Base-by-base conservation (phyloP, 2,797 vertebrate genomes). In the Mastacembelus armatus region DNA sequence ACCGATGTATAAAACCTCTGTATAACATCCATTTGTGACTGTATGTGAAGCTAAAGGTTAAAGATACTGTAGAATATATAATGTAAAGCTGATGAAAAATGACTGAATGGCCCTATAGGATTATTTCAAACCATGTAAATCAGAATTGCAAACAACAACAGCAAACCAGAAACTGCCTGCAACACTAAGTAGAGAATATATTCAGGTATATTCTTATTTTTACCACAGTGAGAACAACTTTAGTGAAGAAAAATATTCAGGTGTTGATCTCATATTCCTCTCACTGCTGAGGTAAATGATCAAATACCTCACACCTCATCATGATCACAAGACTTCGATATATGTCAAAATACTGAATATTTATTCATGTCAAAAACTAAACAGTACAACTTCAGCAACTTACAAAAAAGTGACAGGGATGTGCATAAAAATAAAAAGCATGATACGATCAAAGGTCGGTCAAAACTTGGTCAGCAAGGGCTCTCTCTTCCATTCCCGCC, bases 351-450 rank as follows among this genome's bases (percentile, higher is more conserved):
- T 29, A 56, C 6, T 0, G 32, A 55, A 32, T 7, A 68, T 81
- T 77, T 59, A 68, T 65, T 82, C 11, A 22, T 9, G 64, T 10
- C 2, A 51, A 7, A 12, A 59, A 4, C n/a, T 18, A n/a, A 66
- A 71, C 1, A n/a, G 16, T 11, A 11, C 12, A 62, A 63, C 1
- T 47, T 56, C 1, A 45, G 16, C 67, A 65, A 50, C 45, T 16
- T 0, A 10, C 1, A 18, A 27, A 40, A 15, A 78, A 64, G 15
- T 8, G 10, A 9, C 15, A 44, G 27, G 21, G 64, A 45, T 42
- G 39, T 50, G 39, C 16, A 45, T 44, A 14, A 60, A 32, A 44
- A 11, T 12, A 0, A 43, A 29, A 39, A n/a, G n/a, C n/a, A n/a
- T 49, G 2, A 30, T 22, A 1, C 19, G 11, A 2, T 15, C 59